These are phyloP conservation scores for Anodontia alba DNA, from an alignment of 2,888 invertebrate species.

Conservation along the genomic window DNA sequence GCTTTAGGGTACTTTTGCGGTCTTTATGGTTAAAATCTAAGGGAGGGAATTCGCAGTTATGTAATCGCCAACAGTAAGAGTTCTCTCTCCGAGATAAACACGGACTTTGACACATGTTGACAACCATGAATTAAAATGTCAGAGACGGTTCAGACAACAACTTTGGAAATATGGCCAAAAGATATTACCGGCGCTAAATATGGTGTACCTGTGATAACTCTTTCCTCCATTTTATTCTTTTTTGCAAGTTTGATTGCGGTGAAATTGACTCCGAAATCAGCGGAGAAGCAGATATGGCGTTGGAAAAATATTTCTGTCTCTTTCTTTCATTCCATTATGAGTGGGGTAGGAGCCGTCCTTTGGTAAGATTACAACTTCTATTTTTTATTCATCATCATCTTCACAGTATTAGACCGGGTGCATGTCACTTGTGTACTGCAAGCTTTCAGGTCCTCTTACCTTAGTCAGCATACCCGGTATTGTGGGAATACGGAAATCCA, in stretches of 20 bases:
- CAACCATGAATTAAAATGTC: background rate
- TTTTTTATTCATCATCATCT: background rate
- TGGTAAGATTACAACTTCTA: conserved; percentile 62
- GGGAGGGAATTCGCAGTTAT: too few relatives aligned
- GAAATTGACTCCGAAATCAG: conserved; percentile 52
- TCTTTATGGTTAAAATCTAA: too few relatives aligned
- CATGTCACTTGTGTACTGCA: background rate
- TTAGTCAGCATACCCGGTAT: too few relatives aligned
- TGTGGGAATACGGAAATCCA: too few relatives aligned
- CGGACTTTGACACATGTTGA: too few relatives aligned
- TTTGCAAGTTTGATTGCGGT: conserved; percentile 44
- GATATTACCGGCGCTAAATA: conserved; percentile 58
- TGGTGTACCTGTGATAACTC: conserved; percentile 48
- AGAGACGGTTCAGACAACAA: conserved; percentile 19
- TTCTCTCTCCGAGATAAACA: too few relatives aligned
- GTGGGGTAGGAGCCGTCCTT: conserved; percentile 67
- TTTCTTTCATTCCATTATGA: conserved; percentile 69
- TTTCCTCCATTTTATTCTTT: conserved; percentile 64
- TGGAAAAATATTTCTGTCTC: conserved; percentile 78
- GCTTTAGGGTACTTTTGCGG: too few relatives aligned
- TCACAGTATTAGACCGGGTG: too few relatives aligned
- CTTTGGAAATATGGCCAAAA: conserved; percentile 65
- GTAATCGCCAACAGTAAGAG: too few relatives aligned
- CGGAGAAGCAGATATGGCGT: conserved; percentile 65
- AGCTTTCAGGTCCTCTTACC: too few relatives aligned